Conservation (phyloP, 1,140 invertebrate species). For the Eurosta solidaginis region DNA sequence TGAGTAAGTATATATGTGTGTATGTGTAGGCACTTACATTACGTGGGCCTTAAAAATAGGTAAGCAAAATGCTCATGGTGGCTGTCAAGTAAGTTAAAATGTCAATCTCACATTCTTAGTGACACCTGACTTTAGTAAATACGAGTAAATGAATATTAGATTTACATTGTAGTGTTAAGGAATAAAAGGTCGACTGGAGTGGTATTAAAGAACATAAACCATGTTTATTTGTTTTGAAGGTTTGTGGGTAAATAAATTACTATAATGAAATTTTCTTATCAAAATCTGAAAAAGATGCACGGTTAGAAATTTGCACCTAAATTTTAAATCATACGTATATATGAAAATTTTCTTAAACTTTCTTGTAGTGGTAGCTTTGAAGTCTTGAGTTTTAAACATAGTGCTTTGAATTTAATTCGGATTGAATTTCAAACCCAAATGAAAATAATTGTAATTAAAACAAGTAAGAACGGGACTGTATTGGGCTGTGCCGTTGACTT, state of each 20-base stretch:
- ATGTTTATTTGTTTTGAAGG: not conserved
- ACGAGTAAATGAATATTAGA: not conserved
- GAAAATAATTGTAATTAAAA: no score
- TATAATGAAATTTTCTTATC: not conserved
- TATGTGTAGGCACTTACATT: not conserved
- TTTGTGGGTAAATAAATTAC: not conserved
- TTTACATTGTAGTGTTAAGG: not conserved
- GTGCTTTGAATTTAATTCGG: no score
- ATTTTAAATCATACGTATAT: no score
- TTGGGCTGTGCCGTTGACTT: no score
- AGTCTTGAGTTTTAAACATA: no score
- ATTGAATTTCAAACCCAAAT: no score
- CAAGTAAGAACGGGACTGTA: no score
- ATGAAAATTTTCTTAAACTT: no score
- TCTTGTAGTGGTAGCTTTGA: no score
- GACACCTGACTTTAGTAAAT: not conserved
- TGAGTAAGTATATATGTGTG: not conserved
- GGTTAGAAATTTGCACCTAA: no score
- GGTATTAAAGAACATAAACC: not conserved
- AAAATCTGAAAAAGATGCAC: not conserved
- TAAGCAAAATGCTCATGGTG: not conserved
- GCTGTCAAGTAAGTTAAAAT: slow-evolving; percentile 16
- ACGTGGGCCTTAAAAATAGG: not conserved
- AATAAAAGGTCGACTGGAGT: not conserved
- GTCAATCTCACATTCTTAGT: not conserved